phyloP scores from a whole-genome alignment of 1,140 invertebrate genomes.

The Asbolus verrucosus region DNA sequence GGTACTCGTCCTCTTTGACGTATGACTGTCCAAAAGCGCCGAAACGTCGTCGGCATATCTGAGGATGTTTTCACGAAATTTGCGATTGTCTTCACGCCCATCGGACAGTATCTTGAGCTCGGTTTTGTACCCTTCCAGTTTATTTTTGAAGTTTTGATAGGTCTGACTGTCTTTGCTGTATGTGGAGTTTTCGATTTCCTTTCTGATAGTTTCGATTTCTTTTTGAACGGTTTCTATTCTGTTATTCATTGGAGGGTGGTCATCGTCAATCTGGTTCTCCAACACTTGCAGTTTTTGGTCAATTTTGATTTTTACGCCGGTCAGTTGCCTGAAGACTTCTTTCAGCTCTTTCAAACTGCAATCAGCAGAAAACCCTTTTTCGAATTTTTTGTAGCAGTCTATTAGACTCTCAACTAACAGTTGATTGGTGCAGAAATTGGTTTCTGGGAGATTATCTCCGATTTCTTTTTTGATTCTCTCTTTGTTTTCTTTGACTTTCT shows the following conservation, averaged over 20 bases:
- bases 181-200: not conserved
- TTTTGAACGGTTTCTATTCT: not conserved
- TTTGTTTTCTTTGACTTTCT: not conserved
- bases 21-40: not conserved
- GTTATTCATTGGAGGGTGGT: not conserved
- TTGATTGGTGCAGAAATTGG: not conserved
- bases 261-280: constrained; percentile 6
- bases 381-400: not conserved
- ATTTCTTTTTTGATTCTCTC: not conserved
- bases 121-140: not conserved
- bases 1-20: not conserved
- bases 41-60: not conserved
- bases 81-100: too few relatives aligned
- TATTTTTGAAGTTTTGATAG: not conserved
- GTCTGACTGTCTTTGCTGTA: constrained; percentile 3
- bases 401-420: not conserved
- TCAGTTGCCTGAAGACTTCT: not conserved
- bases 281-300: constrained; percentile 4
- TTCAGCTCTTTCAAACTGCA: not conserved
- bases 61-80: not conserved
- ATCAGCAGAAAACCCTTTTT: not conserved
- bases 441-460: not conserved
- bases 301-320: not conserved
- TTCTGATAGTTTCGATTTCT: not conserved
- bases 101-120: not conserved